These are phyloP conservation scores for Homarus americanus DNA, from an alignment of 1,140 invertebrate species.

Conservation along the genomic window DNA sequence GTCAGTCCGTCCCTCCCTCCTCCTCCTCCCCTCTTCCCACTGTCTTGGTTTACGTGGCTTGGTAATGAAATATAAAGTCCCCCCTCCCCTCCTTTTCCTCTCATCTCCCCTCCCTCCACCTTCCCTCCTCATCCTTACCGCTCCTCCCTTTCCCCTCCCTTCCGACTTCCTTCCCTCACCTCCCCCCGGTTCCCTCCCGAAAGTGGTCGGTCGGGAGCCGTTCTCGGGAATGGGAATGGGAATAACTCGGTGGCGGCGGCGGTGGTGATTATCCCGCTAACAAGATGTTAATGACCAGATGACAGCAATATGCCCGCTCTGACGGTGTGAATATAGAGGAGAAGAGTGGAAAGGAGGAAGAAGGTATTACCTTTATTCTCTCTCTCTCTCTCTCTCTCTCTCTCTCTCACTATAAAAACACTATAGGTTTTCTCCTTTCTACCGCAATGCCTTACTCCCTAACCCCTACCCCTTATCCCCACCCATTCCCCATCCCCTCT, in stretches of 20 bases:
- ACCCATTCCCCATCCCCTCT: too few relatives aligned
- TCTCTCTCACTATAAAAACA: neutral
- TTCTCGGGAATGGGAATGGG: conserved; percentile 9
- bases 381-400: neutral
- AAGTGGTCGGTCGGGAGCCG: conserved; percentile 5
- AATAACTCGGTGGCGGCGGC: neutral
- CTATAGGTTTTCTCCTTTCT: neutral
- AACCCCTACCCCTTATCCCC: too few relatives aligned
- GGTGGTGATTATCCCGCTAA: conserved; percentile 5
- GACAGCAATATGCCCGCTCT: too few relatives aligned
- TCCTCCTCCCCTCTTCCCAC: neutral
- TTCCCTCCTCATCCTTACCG: too few relatives aligned
- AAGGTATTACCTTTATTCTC: neutral
- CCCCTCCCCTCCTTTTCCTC: too few relatives aligned
- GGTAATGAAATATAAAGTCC: conserved; percentile 7
- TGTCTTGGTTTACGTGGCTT: neutral
- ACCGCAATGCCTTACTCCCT: too few relatives aligned
- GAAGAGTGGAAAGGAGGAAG: neutral
- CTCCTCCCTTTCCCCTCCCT: too few relatives aligned
- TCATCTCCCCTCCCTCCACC: too few relatives aligned
- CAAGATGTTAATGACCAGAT: neutral
- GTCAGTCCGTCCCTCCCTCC: neutral
- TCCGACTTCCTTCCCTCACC: too few relatives aligned
- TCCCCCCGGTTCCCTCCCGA: too few relatives aligned
- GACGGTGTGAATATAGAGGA: too few relatives aligned